Base-by-base conservation (phyloP, 1,140 invertebrate species). In the Cydia fagiglandana region DNA sequence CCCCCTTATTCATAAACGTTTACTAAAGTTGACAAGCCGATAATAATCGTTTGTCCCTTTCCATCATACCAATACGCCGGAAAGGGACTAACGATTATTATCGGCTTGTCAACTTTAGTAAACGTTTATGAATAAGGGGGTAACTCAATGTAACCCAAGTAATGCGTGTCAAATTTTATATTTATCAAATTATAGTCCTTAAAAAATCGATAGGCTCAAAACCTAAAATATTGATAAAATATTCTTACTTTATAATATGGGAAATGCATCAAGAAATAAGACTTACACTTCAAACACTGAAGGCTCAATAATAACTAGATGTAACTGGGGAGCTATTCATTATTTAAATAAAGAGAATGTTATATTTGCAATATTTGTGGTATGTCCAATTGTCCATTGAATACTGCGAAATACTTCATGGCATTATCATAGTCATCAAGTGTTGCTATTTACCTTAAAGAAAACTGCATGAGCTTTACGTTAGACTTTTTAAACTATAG, bases 181-280 rank as follows among this genome's bases (percentile, higher is more conserved):
- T 12, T 10, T n/a, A 24, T 24, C 0, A 10, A 61, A 61, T 24
- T 61, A 61, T 61, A 10, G 56, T 61, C 56, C 56, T 24, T 61
- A 61, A 61, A 56, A 61, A 61, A 61, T 61, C 4, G 20, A 61
- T 61, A 61, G 56, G 56, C 56, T 61, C 9, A 20, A 20, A 10
- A 61, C 56, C 56, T 61, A 61, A 61, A 61, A 24, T 61, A 61
- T 61, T 61, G 56, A 61, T 61, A 61, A 24, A 61, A 61, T 61
- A 61, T 61, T 61, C 24, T 61, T 24, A 61, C 20, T 53, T 2
- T 12, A 53, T 53, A 53, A 10, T 61, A 24, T 24, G 20, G 20
- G 2, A 61, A 61, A 61, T 61, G 56, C 56, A 61, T 61, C 56
- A 61, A 61, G 56, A 61, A 61, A 24, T 56, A 61, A 61, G 56